Base-by-base conservation (phyloP, 2,113 vertebrate species). In the Phalacrocorax carbo region DNA sequence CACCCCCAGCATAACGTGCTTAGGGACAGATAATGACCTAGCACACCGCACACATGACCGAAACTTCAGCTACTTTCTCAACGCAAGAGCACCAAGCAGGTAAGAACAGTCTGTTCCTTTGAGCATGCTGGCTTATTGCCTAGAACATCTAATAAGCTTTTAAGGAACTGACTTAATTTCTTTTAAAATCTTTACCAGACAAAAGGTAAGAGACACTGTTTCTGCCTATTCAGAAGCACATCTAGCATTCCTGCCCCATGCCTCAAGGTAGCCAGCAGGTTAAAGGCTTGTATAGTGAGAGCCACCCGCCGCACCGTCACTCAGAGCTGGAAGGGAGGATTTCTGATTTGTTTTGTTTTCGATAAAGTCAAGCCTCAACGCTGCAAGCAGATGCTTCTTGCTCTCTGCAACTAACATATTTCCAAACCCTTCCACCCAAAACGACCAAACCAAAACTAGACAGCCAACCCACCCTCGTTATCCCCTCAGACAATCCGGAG, bases 91-190 rank as follows among this genome's bases (percentile, higher is more conserved):
- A 26, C 23, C 8, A 15, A 68, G 62, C 86, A 94, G 88, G 91
- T 94, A 69, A 75, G 83, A 93, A 89, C 96, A 79, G 30, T 69
- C 38, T 21, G 77, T 91, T 84, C 92, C 86, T 82, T 4, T 14
- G 26, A n/a, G 26, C 1, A 3, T 7, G 20, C 51, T 95, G 96
- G 94, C 90, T 34, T 4, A 10, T 1, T 84, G 89, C 96, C 91
- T 32, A 82, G 81, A 80, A 85, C 92, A 77, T 68, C 85, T 70
- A 51, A 44, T 14, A 48, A 19, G 38, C 27, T 52, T 55, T 26
- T 29, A 9, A n/a, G 73, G 80, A 83, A 90, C 27, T 46, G 86
- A 49, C 55, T 90, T 76, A 2, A 55, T 30, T 49, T 42, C 4
- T n/a, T 85, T 42, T 18, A 38, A 79, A 90, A 57, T 20, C 69